Base-by-base conservation (phyloP, 1,140 invertebrate species). In the Apolygus lucorum region DNA sequence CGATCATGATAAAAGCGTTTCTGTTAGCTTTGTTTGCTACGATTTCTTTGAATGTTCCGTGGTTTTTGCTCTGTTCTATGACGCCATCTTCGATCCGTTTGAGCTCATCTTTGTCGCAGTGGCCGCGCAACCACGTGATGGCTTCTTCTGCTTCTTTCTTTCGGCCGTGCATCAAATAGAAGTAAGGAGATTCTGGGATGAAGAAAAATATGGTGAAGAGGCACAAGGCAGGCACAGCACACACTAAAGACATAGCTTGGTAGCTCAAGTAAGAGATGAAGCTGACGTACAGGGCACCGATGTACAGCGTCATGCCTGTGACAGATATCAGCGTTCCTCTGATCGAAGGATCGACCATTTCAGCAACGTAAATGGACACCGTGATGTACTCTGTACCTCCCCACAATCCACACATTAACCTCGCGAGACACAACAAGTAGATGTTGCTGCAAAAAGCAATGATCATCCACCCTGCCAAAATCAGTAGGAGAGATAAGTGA, bases 121-220 rank as follows among this genome's bases (percentile, higher is more conserved):
- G 27, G 28, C 68, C 69, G 1, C 92, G 81, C 0, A 96, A 79
- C 73, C 83, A 88, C 65, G 82, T 80, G 70, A 95, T 77, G 2
- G 88, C 79, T 1, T 81, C 74, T 0, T 84, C 76, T 0, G 91
- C 92, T 1, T 86, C 84, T 8, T 83, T 77, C 49, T 81, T 82
- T n/a, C 84, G 80, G 76, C 83, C 81, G 74, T 84, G 84, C 2
- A 79, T 78, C 0, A 91, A 78, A 49, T 88, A 80, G 71, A 84
- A 91, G 67, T 86, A 87, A 0, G 93, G 93, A 29, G 90, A 89
- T 76, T 96, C 93, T 0, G 92, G 92, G 80, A 93, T 87, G 59
- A 87, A 84, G 2, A 84, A 64, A 79, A 90, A 88, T 72, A 87
- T 85, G 0, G 83, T 67, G 0, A 89, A 73, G 77, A 92, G 88